Base-by-base conservation (phyloP, 2,888 invertebrate genomes). In the Furcula furcula region DNA sequence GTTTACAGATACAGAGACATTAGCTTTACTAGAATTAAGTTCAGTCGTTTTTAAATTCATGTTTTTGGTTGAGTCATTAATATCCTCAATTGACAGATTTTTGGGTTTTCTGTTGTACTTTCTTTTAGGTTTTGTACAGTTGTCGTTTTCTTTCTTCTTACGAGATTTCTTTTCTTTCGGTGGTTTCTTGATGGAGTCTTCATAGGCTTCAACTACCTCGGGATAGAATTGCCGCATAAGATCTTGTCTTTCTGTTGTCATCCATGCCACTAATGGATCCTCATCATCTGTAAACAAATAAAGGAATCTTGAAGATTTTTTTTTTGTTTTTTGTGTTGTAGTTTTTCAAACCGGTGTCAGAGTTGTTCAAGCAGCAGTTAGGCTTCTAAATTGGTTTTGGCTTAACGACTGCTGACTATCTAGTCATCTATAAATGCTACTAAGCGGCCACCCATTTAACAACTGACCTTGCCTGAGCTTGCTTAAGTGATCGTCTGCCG, bases 211-310 rank as follows among this genome's bases (percentile, higher is more conserved):
- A 0, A 93, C 93, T 35, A 94, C 38, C 1, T 90, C 75, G 11
- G 93, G 92, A 72, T 93, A 94, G 29, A 92, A 91, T 46, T 78
- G 70, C 19, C 87, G 78, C 53, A 95, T 90, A 11, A 92, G 73
- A 42, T 90, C 81, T 67, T 93, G 91, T 0, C 94, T 92, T 67
- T 95, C 95, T 14, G 92, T 89, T 1, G 94, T 93, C 0, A 91
- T 90, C 90, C 92, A 93, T 0, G 92, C 77, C 16, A 83, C 78
- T 18, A 86, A 78, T 4, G 73, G 72, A 54, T 90, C 87, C 55
- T 91, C 89, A n/a, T 68, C 65, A 29, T 82, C 84, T 79, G 58
- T 12, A 50, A 55, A 22, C 22, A 28, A 49, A 31, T 36, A 27
- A 21, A 29, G 33, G 5, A 14, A 29, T 2, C 0, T 15, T n/a